Evolutionary conservation across 2,113 vertebrate species (phyloP), one percentile per base, ranked within the genome.

Genomic region (Peromyscus polionotus): DNA sequence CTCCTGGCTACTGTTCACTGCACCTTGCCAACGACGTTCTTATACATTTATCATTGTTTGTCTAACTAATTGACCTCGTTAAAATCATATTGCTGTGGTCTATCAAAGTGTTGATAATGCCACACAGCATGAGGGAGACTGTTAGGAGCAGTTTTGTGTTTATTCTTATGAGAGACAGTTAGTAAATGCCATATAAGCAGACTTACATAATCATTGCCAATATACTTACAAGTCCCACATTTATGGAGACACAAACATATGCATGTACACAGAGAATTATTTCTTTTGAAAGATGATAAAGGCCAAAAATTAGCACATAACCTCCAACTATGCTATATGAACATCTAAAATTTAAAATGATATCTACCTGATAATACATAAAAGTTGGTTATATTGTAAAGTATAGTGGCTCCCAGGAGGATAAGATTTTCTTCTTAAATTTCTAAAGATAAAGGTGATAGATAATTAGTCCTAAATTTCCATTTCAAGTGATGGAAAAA

Each of bases 41-140:
- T 70, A 67, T 65, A 96, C 83, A 87, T 48, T 42, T 88, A 68
- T 70, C 5, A 95, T 90, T 91, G 57, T 95, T 97, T 96, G 1
- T 93, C 54, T 89, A 87, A 57, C 93, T 91, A 31, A 11, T 48
- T 70, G 48, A 79, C 20, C 57, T 94, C 77, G 93, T 94, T 87
- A 90, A 97, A 75, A 68, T 63, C 12, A 57, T 75, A 20, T 14
- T 75, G 16, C 2, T 76, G 28, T 54, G 12, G 45, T 95, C 4
- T 79, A 65, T 83, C 33, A 91, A 70, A 70, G 26, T 65, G 26
- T 17, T 67, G 68, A 93, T 88, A 89, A 84, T 42, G 45, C 36
- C 97, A 77, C 88, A 67, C 28, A 93, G 28, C 4, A 24, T 84
- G 72, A 90, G 13, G 20, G 1, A 1, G 19, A 45, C 24, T 2